Conservation (phyloP, 2,113 vertebrate species). For the Oreotrochilus melanogaster region DNA sequence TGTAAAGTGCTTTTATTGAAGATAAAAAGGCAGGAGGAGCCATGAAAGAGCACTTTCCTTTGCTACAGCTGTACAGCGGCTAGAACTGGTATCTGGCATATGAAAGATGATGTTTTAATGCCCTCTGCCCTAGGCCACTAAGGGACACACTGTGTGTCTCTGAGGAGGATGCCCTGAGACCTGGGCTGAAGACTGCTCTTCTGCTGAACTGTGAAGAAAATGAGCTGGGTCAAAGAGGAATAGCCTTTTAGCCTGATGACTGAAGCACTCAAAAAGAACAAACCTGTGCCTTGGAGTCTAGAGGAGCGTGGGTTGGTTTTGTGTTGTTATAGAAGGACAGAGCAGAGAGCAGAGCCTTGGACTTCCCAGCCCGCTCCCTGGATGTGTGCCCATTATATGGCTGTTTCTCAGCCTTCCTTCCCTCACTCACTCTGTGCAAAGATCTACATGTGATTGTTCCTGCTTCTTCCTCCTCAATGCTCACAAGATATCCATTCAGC, state of each 20-base stretch:
- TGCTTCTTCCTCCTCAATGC: not conserved
- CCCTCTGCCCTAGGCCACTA: not conserved
- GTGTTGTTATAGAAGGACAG: not conserved
- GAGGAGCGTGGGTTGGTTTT: not conserved
- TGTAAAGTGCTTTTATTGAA: not conserved
- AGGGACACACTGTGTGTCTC: rapidly evolving
- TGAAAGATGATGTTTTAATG: not conserved
- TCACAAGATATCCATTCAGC: not conserved
- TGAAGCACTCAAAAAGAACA: not conserved
- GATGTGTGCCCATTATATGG: rapidly evolving
- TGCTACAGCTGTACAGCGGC: not conserved
- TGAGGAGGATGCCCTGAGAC: not conserved
- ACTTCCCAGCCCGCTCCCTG: not conserved
- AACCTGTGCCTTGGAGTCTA: not conserved
- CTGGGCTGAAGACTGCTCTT: not conserved
- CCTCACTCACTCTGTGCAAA: not conserved
- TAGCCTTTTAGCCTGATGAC: not conserved
- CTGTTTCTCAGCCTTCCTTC: not conserved
- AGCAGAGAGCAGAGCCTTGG: not conserved
- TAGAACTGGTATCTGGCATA: rapidly evolving
- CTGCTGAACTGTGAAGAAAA: not conserved
- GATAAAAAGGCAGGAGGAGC: not conserved
- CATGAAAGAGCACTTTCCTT: not conserved
- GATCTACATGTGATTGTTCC: not conserved
- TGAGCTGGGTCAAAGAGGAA: not conserved